Conservation (phyloP, 2,888 invertebrate species). For the Drosophila acutilabella region DNA sequence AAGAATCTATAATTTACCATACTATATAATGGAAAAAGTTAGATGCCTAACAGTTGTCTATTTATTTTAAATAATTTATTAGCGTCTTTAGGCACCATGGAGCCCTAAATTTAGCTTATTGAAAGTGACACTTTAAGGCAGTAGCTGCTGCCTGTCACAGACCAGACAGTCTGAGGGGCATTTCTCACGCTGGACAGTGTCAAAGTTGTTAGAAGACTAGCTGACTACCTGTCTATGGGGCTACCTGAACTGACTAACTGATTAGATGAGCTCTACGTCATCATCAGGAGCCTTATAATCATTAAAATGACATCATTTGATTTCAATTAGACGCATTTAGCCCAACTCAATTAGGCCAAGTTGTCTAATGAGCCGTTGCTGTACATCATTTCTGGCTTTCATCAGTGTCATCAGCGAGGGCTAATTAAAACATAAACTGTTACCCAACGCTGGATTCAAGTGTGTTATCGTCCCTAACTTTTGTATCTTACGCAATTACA, state of each 20-base stretch:
- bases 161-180: not conserved
- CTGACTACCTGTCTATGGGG: not conserved
- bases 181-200: not conserved
- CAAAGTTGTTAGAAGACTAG: not conserved
- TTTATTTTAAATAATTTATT: too few species aligned
- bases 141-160: not conserved
- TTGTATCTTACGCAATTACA: slow-evolving; percentile 38
- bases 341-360: slow-evolving; percentile 35
- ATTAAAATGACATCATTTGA: slow-evolving; percentile 43
- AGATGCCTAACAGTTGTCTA: too few species aligned
- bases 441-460: slow-evolving; percentile 20
- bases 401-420: slow-evolving; percentile 39
- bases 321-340: slow-evolving; percentile 56
- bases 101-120: slow-evolving; percentile 7
- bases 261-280: slow-evolving; percentile 8
- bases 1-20: too few species aligned
- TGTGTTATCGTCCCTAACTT: slow-evolving; percentile 9
- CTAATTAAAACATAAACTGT: slow-evolving; percentile 69
- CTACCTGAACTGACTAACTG: slow-evolving; percentile 11
- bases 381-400: slow-evolving; percentile 13
- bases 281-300: slow-evolving; percentile 22
- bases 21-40: too few species aligned
- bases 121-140: slow-evolving; percentile 17
- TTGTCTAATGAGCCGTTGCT: slow-evolving; percentile 29
- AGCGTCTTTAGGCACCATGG: not conserved